Evolutionary conservation across 1,140 invertebrate species (phyloP).

Genomic region (Aphidius ervi): DNA sequence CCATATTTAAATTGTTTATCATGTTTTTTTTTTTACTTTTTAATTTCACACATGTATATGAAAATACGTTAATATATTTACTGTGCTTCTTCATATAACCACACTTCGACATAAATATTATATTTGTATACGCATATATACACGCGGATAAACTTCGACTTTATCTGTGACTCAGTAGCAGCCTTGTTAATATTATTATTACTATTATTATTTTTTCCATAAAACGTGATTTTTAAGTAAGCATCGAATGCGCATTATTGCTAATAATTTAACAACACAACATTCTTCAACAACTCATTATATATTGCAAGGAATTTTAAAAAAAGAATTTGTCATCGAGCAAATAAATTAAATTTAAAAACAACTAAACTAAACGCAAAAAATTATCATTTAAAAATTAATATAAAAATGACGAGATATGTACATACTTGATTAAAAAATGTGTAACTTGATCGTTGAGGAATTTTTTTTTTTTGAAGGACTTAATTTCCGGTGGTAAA

Average conservation of each 20-base stretch:
- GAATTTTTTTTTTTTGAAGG: slow-evolving; percentile 16
- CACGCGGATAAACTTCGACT: no score
- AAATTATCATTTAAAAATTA: no score
- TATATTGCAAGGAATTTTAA: neutral
- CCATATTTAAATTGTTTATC: no score
- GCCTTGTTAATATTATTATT: no score
- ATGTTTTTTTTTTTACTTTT: no score
- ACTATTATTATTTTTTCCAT: slow-evolving; percentile 4
- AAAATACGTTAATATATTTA: no score
- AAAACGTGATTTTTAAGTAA: slow-evolving; percentile 17
- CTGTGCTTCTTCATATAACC: no score
- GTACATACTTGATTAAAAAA: slow-evolving; percentile 15
- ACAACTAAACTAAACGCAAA: no score
- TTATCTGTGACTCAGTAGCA: neutral
- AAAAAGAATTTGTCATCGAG: neutral
- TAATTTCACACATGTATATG: no score
- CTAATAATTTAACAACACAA: neutral
- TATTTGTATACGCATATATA: no score
- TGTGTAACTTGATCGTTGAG: slow-evolving; percentile 14
- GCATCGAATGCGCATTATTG: neutral
- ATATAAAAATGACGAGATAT: neutral
- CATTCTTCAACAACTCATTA: neutral
- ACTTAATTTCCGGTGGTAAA: slow-evolving; percentile 18
- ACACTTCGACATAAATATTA: no score
- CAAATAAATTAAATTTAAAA: neutral